phyloP scores from a whole-genome alignment of 2,113 vertebrate genomes.

The Dasyornis broadbenti region DNA sequence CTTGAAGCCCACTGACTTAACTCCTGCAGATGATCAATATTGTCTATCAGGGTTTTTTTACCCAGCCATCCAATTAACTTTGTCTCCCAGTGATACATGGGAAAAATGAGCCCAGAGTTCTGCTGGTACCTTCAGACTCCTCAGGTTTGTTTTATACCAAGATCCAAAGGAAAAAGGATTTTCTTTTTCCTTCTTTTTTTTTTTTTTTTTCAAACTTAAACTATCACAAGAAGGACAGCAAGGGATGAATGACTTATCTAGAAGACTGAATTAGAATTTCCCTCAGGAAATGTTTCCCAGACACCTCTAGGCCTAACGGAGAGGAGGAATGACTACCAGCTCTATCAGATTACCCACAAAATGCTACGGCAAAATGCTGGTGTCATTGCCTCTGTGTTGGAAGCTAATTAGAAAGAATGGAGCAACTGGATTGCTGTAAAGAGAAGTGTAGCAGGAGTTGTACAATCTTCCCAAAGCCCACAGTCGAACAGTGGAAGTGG shows the following conservation, averaged over 20 bases:
- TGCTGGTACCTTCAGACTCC: not conserved
- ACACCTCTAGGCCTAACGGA: not conserved
- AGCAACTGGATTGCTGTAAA: not conserved
- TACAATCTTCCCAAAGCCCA: not conserved
- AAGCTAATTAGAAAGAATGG: not conserved
- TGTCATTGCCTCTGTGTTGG: not conserved
- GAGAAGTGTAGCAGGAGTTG: not conserved
- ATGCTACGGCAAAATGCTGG: not conserved
- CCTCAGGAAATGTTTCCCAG: not conserved
- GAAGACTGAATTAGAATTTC: not conserved
- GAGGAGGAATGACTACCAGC: not conserved
- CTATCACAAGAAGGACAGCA: not conserved
- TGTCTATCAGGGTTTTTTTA: not conserved
- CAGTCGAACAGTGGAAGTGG: not conserved
- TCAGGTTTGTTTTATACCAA: not conserved
- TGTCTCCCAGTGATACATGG: not conserved
- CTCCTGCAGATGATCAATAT: not conserved
- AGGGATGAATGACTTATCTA: not conserved
- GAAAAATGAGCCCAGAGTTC: not conserved
- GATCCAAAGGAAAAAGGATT: not conserved
- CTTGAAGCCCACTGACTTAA: not conserved
- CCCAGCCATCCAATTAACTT: not conserved
- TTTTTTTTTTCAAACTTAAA: not conserved
- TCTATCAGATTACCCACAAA: not conserved
- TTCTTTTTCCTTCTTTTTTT: not conserved